Percentiles rank a stretch among this genome's conserved stretches.
phyloP scores from a whole-genome alignment of 2,113 vertebrate species.

The Esox niger region DNA sequence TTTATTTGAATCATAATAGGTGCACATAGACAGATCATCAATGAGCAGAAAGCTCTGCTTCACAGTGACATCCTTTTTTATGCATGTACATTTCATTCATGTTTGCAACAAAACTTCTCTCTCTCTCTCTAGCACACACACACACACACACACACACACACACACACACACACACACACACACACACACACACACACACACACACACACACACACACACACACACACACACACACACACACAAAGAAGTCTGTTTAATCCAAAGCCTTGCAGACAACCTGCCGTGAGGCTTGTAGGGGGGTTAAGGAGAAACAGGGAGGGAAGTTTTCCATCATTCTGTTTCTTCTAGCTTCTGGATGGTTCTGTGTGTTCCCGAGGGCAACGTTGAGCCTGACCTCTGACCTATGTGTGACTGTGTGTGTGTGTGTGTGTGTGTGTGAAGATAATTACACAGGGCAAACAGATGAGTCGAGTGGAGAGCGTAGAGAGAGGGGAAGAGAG shows the following conservation, averaged over 20 bases:
- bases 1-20: no score
- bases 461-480: conserved; percentile 50
- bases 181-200: conserved; percentile 8
- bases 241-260: conserved; percentile 26
- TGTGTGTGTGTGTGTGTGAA: conserved; percentile 13
- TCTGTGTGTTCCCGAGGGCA: conserved; percentile 20
- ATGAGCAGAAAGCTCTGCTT: no score
- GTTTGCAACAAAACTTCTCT: no score
- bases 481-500: no score
- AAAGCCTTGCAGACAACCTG: conserved; percentile 37
- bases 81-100: no score
- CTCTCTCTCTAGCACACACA: no score
- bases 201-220: conserved; percentile 5
- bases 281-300: conserved; percentile 23
- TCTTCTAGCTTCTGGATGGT: conserved; percentile 13
- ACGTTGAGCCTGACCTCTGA: conserved; percentile 50
- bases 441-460: conserved; percentile 67
- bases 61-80: no score
- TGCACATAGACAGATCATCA: no score
- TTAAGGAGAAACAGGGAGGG: not conserved
- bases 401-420: conserved; percentile 27
- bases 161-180: conserved; percentile 4
- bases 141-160: conserved; percentile 9
- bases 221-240: conserved; percentile 10
- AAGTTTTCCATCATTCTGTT: conserved; percentile 8